Percentiles rank a stretch among this genome's conserved stretches.
Conservation (phyloP, 2,113 vertebrate genomes). For the Triplophysa tibetana region DNA sequence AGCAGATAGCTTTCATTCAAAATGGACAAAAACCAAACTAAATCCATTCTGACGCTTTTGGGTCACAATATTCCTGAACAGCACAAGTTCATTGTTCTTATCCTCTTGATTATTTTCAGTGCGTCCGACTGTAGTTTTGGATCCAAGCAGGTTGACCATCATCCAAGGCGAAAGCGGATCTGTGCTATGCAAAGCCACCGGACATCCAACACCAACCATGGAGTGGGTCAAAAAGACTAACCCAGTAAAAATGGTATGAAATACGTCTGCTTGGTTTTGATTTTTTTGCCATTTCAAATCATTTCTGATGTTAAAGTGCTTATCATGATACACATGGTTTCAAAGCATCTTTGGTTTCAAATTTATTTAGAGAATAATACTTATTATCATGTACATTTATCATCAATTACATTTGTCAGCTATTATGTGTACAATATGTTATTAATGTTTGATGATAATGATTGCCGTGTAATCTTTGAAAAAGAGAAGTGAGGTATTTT, state of each 20-base stretch:
- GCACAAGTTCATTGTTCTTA: neutral
- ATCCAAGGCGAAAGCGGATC: conserved; percentile 52
- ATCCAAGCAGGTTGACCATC: conserved; percentile 44
- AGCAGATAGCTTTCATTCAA: conserved; percentile 3
- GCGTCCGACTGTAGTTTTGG: conserved; percentile 48
- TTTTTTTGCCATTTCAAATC: neutral
- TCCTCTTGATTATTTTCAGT: conserved; percentile 47
- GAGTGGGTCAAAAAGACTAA: conserved; percentile 70
- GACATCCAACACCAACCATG: conserved; percentile 68
- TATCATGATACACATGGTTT: no score
- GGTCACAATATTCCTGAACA: no score
- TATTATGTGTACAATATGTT: no score
- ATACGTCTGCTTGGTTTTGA: neutral
- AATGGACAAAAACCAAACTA: neutral
- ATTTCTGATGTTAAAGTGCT: no score
- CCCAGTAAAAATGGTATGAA: conserved; percentile 59
- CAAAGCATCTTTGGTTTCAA: no score
- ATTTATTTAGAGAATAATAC: no score
- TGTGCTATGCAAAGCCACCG: conserved; percentile 71
- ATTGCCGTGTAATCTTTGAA: no score
- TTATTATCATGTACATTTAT: no score
- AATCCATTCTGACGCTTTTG: neutral
- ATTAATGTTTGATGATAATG: no score
- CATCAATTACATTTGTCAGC: no score
- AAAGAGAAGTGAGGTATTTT: no score